Conservation (phyloP, 2,797 vertebrate species). For the Aplochiton taeniatus region DNA sequence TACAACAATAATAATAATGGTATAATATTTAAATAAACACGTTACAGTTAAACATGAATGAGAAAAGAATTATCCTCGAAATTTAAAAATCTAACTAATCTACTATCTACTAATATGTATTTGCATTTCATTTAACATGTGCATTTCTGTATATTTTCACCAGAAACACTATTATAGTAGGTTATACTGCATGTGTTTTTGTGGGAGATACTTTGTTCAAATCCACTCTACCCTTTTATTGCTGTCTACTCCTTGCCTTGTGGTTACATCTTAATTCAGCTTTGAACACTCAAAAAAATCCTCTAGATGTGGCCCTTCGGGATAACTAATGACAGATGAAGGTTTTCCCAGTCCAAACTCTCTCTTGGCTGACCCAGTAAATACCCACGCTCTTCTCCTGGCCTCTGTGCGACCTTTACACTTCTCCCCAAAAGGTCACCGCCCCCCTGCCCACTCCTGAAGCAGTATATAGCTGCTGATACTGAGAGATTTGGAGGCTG, state of each 20-base stretch:
- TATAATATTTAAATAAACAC: too few species aligned
- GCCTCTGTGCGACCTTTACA: slow-evolving; percentile 64
- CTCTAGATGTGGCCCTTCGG: slow-evolving; percentile 4
- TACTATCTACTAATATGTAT: too few species aligned
- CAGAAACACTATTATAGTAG: not conserved
- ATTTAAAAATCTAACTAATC: too few species aligned
- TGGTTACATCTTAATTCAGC: too few species aligned
- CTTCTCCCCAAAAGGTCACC: slow-evolving; percentile 60
- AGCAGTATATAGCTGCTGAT: not conserved
- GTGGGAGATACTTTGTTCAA: not conserved
- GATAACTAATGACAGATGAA: slow-evolving; percentile 39
- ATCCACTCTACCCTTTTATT: not conserved
- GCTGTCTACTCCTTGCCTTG: not conserved
- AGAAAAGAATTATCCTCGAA: too few species aligned
- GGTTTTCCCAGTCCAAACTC: slow-evolving; percentile 45
- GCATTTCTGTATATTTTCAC: not conserved
- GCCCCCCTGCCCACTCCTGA: not conserved
- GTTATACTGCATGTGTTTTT: slow-evolving; percentile 1
- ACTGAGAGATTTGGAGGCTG: not conserved
- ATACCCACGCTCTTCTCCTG: slow-evolving; percentile 39
- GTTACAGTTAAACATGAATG: too few species aligned
- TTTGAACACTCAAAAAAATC: too few species aligned
- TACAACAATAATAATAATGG: too few species aligned
- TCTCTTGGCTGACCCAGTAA: slow-evolving; percentile 22
- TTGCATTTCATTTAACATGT: too few species aligned